Evolutionary conservation across 2,797 vertebrate species (phyloP), one percentile per base, ranked within the genome.

Genomic region (Remorina albescens): DNA sequence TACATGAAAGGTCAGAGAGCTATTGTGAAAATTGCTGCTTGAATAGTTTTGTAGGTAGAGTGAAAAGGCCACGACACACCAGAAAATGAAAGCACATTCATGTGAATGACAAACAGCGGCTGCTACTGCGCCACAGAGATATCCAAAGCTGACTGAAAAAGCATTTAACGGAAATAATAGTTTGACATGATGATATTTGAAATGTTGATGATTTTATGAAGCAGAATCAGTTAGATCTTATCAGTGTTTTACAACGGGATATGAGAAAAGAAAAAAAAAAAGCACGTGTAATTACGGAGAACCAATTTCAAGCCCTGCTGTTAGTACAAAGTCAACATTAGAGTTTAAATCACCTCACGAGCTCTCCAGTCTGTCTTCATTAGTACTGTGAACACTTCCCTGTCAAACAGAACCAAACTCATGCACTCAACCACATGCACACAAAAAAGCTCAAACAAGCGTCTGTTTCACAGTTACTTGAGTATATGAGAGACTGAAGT

Each of bases 1-100:
- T 44, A 62, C 21, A 28, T 25, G 6, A 76, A 78, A 80, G 74
- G 71, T 81, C 68, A 78, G 16, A 3, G 34, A 47, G 49, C 39
- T 49, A 44, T 50, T 59, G 37, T 28, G 60, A 57, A 64, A 26
- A 61, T 19, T 15, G n/a, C 10, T 53, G 55, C 46, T 62, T 12
- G 36, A 49, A 58, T 19, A 16, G 9, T 16, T 16, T 28, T 46
- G 8, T 30, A 50, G 47, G 8, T 30, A 18, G 25, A 8, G 47
- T 66, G 25, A 65, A 67, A 64, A 71, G 36, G 42, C 37, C 64
- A 36, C 3, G 12, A 4, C 15, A 49, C 23, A 19, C 21, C 23
- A 30, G 25, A 53, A 53, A 42, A 21, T 8, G 7, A 44, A 11
- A 53, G 60, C 19, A 21, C 34, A 58, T 46, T 47, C 10, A 58